A percentile compares a stretch with the other conserved stretches of the same genome.
Conservation (phyloP, 1,140 invertebrate species). For the Phymorhynchus buccinoides region DNA sequence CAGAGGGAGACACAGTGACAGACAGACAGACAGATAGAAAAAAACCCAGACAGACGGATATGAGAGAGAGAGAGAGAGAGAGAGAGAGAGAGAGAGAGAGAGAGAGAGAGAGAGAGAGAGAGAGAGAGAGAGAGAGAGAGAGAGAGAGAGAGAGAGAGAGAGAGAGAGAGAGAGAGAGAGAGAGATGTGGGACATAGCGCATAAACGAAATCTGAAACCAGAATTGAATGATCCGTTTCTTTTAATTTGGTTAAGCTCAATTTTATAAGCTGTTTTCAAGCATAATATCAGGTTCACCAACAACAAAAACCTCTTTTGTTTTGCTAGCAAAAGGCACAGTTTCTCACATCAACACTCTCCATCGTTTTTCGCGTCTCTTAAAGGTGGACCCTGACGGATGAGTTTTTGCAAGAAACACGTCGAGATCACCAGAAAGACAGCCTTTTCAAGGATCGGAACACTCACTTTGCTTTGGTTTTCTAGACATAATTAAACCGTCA, state of each 20-base stretch:
- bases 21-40: background rate
- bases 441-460: no score
- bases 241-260: background rate
- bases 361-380: no score
- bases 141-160: background rate
- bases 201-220: background rate
- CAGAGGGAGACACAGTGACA: background rate
- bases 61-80: background rate
- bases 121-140: background rate
- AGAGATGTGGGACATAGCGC: background rate
- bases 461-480: no score
- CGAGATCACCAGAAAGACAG: no score
- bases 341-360: no score
- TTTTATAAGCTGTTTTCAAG: background rate
- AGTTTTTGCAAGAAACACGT: no score
- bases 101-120: background rate
- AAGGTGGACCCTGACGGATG: no score
- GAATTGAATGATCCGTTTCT: background rate
- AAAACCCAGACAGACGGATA: background rate
- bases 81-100: background rate
- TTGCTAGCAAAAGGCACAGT: background rate
- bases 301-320: background rate
- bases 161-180: constrained; percentile 10
- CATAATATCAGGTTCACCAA: background rate
- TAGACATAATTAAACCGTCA: no score